Conservation (phyloP, 2,113 vertebrate genomes). For the Trematocara stigmaticum region DNA sequence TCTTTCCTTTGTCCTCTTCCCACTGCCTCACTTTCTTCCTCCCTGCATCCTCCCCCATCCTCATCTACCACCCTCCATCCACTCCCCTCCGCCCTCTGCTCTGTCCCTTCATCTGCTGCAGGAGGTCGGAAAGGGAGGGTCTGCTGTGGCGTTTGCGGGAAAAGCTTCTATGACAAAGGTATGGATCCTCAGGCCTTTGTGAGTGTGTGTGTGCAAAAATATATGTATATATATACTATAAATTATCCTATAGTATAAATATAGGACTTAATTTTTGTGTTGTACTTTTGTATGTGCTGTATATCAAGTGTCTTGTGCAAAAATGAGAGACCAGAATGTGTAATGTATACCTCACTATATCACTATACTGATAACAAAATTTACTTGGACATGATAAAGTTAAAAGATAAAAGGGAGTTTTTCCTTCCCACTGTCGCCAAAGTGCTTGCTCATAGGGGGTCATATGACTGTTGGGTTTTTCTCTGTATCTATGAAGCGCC, state of each 20-base stretch:
- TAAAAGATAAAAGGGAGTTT: neutral
- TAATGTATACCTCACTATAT: neutral
- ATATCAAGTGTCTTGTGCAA: neutral
- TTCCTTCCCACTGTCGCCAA: no score
- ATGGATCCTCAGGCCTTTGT: neutral
- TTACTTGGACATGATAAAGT: neutral
- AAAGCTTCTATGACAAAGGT: constrained; percentile 97
- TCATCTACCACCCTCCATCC: neutral
- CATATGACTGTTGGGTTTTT: no score
- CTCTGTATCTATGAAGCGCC: no score
- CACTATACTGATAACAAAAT: neutral
- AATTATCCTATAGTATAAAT: neutral
- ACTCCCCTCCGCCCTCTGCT: constrained; percentile 10
- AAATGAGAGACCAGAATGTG: neutral
- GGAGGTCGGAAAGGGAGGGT: constrained; percentile 83
- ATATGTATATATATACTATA: accelerated
- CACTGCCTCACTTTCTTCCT: neutral
- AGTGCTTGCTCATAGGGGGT: no score
- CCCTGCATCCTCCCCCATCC: neutral
- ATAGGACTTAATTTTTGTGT: neutral
- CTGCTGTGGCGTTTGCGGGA: constrained; percentile 89
- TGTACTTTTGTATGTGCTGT: neutral
- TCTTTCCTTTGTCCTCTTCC: neutral
- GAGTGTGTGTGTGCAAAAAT: neutral
- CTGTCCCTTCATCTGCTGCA: neutral